phyloP scores from a whole-genome alignment of 1,140 invertebrate species.

The Halyomorpha halys region DNA sequence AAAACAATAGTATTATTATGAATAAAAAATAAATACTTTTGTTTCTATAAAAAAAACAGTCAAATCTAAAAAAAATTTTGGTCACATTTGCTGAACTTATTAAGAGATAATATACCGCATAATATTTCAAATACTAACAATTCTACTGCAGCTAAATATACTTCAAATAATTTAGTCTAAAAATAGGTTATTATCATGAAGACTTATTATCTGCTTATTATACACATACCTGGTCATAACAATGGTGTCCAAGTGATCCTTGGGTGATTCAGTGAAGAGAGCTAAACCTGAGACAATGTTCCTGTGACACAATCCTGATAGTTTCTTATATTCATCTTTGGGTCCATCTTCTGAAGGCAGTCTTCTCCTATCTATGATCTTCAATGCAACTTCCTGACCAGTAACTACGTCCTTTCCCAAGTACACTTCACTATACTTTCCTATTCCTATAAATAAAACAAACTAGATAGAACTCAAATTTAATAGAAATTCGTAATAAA shows the following conservation, averaged over 20 bases:
- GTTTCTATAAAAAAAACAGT: too few species aligned
- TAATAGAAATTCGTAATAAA: too few species aligned
- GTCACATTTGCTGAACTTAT: too few species aligned
- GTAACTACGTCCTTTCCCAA: conserved; percentile 60
- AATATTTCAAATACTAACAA: too few species aligned
- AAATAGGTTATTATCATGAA: too few species aligned
- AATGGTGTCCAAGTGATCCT: conserved; percentile 55
- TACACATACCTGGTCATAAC: conserved; percentile 63
- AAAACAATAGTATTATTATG: too few species aligned
- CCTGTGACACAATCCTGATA: conserved; percentile 55
- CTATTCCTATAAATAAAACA: neutral
- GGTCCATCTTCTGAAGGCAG: conserved; percentile 41
- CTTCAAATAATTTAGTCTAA: too few species aligned
- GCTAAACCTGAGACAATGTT: conserved; percentile 59
- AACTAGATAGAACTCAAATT: too few species aligned
- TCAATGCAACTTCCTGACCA: conserved; percentile 62
- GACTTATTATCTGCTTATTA: neutral
- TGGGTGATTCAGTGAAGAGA: conserved; percentile 60
- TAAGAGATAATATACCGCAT: too few species aligned
- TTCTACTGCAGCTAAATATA: too few species aligned
- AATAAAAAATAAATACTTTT: too few species aligned
- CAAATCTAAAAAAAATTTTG: too few species aligned
- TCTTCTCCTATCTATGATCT: conserved; percentile 55
- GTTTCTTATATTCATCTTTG: conserved; percentile 37
- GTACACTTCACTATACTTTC: conserved; percentile 29